A percentile compares a stretch with the other conserved stretches of the same genome.
These are phyloP conservation scores for Carettochelys insculpta DNA, from an alignment of 2,113 vertebrate species.

Conservation along the genomic window DNA sequence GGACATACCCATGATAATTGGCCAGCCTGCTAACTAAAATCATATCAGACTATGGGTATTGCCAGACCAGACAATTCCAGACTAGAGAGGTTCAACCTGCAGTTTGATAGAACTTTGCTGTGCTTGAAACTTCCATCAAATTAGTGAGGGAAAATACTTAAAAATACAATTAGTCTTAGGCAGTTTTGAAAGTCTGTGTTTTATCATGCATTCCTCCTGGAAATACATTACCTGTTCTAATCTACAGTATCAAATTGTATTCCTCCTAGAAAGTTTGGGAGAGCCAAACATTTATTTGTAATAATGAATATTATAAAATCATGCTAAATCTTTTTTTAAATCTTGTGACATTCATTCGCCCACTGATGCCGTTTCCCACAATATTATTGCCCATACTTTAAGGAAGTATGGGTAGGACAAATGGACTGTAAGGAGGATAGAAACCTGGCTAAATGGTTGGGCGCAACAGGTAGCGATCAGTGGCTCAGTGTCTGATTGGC, in stretches of 20 bases:
- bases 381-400: no score
- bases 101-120: constrained; percentile 23
- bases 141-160: neutral
- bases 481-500: no score
- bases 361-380: no score
- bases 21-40: no score
- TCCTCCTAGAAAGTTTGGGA: neutral
- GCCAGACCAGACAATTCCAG: no score
- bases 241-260: constrained; percentile 15
- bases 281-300: neutral
- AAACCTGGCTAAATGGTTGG: no score
- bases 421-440: no score
- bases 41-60: no score
- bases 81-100: no score
- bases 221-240: constrained; percentile 52
- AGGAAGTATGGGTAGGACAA: no score
- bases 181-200: constrained; percentile 37
- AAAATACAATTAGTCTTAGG: neutral
- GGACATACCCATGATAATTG: no score
- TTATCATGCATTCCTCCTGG: neutral
- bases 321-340: neutral
- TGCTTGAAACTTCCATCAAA: constrained; percentile 17
- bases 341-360: neutral
- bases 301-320: neutral
- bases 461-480: no score